Evolutionary conservation across 2,888 invertebrate species (phyloP).

Genomic region (Pyrochroa serraticornis): DNA sequence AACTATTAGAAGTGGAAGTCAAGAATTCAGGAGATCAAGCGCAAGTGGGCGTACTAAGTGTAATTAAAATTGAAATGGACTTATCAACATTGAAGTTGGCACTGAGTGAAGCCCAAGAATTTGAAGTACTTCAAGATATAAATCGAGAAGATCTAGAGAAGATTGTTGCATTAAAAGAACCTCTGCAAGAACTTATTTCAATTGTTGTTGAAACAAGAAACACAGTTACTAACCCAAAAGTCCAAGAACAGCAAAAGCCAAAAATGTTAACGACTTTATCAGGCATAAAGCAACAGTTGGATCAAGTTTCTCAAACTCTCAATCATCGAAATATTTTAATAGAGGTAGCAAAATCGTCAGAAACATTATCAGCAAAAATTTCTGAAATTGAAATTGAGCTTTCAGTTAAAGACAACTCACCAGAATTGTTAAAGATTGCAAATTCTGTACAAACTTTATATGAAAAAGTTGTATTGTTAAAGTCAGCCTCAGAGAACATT

Average conservation of each 20-base stretch:
- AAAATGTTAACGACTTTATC: not conserved
- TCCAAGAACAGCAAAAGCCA: not conserved
- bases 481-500: no score
- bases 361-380: not conserved
- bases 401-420: not conserved
- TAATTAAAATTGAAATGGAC: no score
- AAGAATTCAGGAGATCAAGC: no score
- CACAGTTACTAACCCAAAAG: not conserved
- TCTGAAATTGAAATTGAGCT: not conserved
- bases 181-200: conserved; percentile 1
- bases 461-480: no score
- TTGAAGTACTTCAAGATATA: not conserved
- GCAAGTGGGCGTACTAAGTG: no score
- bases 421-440: conserved; percentile 1
- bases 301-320: not conserved
- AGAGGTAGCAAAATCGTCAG: not conserved
- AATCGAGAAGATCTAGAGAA: conserved; percentile 6
- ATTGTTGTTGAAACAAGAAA: not conserved
- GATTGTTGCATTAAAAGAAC: conserved; percentile 1
- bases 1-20: not conserved
- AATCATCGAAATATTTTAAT: not conserved
- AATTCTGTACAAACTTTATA: no score
- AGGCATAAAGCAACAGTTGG: not conserved
- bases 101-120: not conserved
- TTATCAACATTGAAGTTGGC: no score